Conservation (phyloP, 2,113 vertebrate species). For the Amazona vittata region DNA sequence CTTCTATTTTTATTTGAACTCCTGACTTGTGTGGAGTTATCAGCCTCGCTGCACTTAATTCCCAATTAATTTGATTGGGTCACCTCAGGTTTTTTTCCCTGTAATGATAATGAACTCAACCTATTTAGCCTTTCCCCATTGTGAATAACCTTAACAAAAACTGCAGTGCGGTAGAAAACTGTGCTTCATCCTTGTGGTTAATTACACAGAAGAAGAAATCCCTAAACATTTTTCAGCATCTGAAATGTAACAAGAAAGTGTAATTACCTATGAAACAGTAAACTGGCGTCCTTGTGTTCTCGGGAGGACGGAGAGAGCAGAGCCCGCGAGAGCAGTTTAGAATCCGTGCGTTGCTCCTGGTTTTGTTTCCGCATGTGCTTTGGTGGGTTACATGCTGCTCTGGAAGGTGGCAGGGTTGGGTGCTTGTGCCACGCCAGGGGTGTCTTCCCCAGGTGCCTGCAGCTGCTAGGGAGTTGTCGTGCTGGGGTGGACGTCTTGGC, state of each 20-base stretch:
- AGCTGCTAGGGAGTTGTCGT: neutral
- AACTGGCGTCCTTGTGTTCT: neutral
- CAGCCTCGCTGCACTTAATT: conserved; percentile 65
- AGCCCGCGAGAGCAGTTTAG: neutral
- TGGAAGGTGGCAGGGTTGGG: neutral
- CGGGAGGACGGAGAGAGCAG: neutral
- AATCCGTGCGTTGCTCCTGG: neutral
- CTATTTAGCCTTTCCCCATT: conserved; percentile 66
- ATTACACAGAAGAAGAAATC: conserved; percentile 66
- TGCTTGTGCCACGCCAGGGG: accelerated
- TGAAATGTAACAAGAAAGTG: conserved; percentile 47
- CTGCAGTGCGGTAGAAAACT: conserved; percentile 26
- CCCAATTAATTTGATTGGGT: conserved; percentile 67
- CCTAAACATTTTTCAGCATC: conserved; percentile 38
- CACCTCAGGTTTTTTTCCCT: conserved; percentile 8
- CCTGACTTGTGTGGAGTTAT: conserved; percentile 58
- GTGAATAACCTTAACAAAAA: conserved; percentile 60
- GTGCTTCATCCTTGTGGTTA: conserved; percentile 51
- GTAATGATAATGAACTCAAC: conserved; percentile 63
- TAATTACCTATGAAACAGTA: conserved; percentile 52
- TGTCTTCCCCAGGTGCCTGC: neutral
- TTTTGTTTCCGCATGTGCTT: neutral
- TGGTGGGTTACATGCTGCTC: neutral
- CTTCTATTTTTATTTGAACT: conserved; percentile 47
- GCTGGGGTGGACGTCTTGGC: neutral